phyloP scores from a whole-genome alignment of 2,888 invertebrate species.

The Idaea aversata region DNA sequence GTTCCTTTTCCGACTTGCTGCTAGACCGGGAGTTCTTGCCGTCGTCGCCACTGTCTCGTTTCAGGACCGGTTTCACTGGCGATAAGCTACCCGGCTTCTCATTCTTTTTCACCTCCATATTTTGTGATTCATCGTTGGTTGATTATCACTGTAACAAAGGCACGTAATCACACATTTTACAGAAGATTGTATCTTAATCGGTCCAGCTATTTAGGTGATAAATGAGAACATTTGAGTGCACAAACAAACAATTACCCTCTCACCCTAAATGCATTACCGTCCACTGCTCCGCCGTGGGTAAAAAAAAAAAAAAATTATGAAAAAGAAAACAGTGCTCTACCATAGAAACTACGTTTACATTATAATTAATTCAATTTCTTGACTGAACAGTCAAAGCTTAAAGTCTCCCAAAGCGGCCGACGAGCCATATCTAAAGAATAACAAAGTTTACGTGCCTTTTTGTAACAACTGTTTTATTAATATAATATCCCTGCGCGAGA shows the following conservation, averaged over 20 bases:
- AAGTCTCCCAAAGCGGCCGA: background rate
- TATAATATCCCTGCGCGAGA: slow-evolving; percentile 42
- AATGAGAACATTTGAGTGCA: too few relatives aligned
- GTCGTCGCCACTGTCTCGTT: slow-evolving; percentile 59
- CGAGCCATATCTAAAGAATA: slow-evolving; percentile 17
- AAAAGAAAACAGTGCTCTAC: background rate
- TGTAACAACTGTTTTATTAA: slow-evolving; percentile 37
- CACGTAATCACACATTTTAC: background rate
- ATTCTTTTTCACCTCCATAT: slow-evolving; percentile 75
- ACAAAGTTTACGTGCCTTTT: slow-evolving; percentile 26
- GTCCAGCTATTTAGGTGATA: too few relatives aligned
- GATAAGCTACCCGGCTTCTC: slow-evolving; percentile 71
- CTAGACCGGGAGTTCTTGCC: slow-evolving; percentile 56
- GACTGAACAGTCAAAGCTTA: background rate
- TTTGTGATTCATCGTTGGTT: slow-evolving; percentile 56
- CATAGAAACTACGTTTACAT: background rate
- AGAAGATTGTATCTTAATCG: background rate
- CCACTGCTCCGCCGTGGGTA: background rate
- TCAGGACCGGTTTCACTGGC: slow-evolving; percentile 57
- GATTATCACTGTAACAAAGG: slow-evolving; percentile 43
- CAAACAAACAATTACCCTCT: too few relatives aligned
- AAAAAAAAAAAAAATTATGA: background rate
- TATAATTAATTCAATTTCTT: background rate
- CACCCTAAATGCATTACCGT: too few relatives aligned
- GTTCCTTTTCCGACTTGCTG: slow-evolving; percentile 64